Evolutionary conservation across 2,888 invertebrate genomes (phyloP), one percentile per base, ranked within the genome.

Genomic region (Pedicia rivosa): DNA sequence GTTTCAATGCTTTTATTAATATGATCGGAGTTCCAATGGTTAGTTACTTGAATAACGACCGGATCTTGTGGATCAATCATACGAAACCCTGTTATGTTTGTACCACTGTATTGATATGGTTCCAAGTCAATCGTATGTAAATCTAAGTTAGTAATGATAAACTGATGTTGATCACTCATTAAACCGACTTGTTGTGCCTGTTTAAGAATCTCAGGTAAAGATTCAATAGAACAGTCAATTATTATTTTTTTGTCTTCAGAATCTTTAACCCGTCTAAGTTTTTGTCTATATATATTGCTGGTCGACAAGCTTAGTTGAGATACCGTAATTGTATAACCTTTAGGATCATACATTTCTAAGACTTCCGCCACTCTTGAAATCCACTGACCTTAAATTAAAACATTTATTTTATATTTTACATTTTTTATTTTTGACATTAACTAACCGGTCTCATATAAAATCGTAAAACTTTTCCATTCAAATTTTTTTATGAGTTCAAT

Each of bases 371-470:
- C 65, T 36, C 75, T 70, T 7, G 77, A 64, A 35, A 91, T 64
- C 50, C 78, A 74, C 43, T 57, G 56, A 10, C 54, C 57, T 27
- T n/a, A n/a, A n/a, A n/a, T n/a, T n/a, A n/a, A n/a, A n/a, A n/a
- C n/a, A n/a, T n/a, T n/a, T n/a, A n/a, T n/a, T n/a, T n/a, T n/a
- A n/a, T n/a, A n/a, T n/a, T n/a, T n/a, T n/a, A n/a, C n/a, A n/a
- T n/a, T n/a, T n/a, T n/a, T n/a, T n/a, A n/a, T n/a, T n/a, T n/a
- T n/a, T n/a, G n/a, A n/a, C n/a, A n/a, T n/a, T n/a, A n/a, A n/a
- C n/a, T n/a, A n/a, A n/a, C n/a, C n/a, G n/a, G 59, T 54, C 58
- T 91, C 87, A 57, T 91, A 94, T 41, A 94, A 67, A 45, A 94
- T 72, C n/a, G 86, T 84, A 53, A 88, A 90, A 27, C 72, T 69